Conservation (phyloP, 2,797 vertebrate species). For the Myripristis murdjan region DNA sequence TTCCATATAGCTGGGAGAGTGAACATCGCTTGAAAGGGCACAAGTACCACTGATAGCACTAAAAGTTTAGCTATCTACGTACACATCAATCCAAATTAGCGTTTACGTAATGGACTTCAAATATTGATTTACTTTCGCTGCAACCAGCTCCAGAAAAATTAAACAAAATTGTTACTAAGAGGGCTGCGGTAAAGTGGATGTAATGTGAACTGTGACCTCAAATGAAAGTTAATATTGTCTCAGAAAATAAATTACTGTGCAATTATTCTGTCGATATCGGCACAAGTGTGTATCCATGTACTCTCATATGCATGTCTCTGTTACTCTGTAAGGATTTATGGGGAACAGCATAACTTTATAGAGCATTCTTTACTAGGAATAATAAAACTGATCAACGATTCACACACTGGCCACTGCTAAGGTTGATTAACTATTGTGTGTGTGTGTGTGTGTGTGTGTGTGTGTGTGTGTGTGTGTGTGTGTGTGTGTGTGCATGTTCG, state of each 20-base stretch:
- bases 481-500: background rate
- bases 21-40: too few relatives aligned
- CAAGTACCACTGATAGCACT: too few relatives aligned
- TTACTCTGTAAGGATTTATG: constrained; percentile 54
- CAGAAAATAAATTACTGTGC: constrained; percentile 47
- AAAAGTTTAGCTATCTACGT: too few relatives aligned
- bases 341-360: constrained; percentile 62
- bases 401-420: constrained; percentile 31
- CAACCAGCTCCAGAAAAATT: background rate
- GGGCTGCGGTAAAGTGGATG: constrained; percentile 11
- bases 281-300: background rate
- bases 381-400: constrained; percentile 59
- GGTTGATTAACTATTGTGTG: constrained; percentile 2
- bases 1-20: too few relatives aligned
- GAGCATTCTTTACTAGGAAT: constrained; percentile 58
- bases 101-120: too few relatives aligned
- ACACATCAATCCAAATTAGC: too few relatives aligned
- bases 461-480: background rate
- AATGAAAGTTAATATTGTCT: constrained; percentile 39
- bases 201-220: constrained; percentile 37
- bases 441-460: background rate
- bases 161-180: background rate
- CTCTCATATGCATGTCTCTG: constrained; percentile 17
- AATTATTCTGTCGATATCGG: constrained; percentile 32
- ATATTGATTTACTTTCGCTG: background rate